Conservation (phyloP, 2,888 invertebrate genomes). For the Endotricha flammealis region DNA sequence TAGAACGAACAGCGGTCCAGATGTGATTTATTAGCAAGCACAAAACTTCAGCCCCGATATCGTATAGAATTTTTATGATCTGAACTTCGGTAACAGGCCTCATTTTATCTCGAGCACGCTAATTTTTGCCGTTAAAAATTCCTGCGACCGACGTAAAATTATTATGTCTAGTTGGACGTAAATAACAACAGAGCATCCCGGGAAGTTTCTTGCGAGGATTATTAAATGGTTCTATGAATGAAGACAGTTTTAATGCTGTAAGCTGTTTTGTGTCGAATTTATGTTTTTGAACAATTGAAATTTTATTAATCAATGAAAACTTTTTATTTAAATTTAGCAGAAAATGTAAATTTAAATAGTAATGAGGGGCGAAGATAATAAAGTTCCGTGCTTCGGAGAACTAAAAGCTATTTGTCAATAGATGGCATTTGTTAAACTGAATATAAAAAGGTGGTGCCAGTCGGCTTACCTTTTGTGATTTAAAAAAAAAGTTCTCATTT, state of each 20-base stretch:
- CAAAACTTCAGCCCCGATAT: constrained; percentile 30
- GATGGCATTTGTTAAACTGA: no score
- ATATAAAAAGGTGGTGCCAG: no score
- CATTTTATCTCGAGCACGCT: constrained; percentile 30
- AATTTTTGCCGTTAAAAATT: constrained; percentile 35
- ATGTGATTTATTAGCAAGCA: constrained; percentile 30
- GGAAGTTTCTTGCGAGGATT: neutral
- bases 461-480: no score
- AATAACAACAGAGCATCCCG: constrained; percentile 1
- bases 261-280: neutral
- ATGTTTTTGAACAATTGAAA: no score
- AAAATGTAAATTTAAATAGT: no score
- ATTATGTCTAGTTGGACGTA: constrained; percentile 4
- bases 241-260: neutral
- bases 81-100: constrained; percentile 33
- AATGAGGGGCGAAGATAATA: no score
- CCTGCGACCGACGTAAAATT: constrained; percentile 11
- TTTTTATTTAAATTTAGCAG: no score
- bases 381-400: no score
- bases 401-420: no score
- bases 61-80: constrained; percentile 37
- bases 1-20: constrained; percentile 8
- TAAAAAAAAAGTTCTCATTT: no score
- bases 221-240: neutral
- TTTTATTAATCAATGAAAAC: no score